These are phyloP conservation scores for Aplidium turbinatum DNA, from an alignment of 23 tunicate species.

Conservation along the genomic window DNA sequence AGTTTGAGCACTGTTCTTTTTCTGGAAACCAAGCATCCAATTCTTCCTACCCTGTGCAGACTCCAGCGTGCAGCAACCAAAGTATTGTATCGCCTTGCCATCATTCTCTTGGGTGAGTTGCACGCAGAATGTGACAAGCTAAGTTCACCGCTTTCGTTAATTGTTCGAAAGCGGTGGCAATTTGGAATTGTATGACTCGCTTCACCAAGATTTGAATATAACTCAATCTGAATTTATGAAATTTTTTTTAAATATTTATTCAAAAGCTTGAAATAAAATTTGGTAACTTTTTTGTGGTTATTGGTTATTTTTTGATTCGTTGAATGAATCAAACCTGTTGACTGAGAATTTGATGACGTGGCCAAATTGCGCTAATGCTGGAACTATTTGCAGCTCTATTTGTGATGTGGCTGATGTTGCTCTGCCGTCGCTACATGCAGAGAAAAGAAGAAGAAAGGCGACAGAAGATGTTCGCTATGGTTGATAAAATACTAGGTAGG, in stretches of 20 bases:
- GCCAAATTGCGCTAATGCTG: too few species aligned
- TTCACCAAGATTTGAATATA: background rate
- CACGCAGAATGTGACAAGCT: background rate
- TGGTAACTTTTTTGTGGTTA: background rate
- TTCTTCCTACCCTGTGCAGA: constrained; percentile 72
- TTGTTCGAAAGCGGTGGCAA: too few species aligned
- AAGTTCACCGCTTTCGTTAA: too few species aligned
- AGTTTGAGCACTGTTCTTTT: too few species aligned
- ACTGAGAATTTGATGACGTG: too few species aligned
- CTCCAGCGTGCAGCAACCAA: constrained; percentile 68
- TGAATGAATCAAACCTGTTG: background rate
- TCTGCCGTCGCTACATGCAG: constrained; percentile 49
- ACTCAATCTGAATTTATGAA: background rate
- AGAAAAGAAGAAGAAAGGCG: constrained; percentile 57
- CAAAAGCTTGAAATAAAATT: background rate
- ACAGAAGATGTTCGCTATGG: constrained; percentile 67
- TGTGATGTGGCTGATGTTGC: constrained; percentile 42
- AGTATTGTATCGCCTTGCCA: constrained; percentile 47
- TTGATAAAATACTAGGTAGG: constrained; percentile 73
- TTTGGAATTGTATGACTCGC: too few species aligned
- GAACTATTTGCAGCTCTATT: constrained; percentile 49
- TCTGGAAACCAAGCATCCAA: constrained; percentile 48
- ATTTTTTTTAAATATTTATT: background rate
- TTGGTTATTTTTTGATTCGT: background rate
- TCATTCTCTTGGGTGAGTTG: constrained; percentile 30